Conservation (phyloP, 2,888 invertebrate genomes). For the Chloroclysta siterata region DNA sequence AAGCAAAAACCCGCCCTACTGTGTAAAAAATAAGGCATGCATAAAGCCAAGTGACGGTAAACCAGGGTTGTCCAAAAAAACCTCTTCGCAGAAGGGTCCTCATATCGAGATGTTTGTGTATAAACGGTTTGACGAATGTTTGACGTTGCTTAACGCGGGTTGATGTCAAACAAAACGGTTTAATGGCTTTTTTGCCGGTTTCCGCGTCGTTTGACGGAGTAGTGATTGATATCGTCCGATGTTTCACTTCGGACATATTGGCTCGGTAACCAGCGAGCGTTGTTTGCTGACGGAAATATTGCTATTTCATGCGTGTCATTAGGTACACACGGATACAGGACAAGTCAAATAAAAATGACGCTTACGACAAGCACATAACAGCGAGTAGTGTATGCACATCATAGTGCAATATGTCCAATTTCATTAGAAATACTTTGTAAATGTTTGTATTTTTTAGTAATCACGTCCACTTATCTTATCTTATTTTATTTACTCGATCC, state of each 20-base stretch:
- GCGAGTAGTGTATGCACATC: too few relatives aligned
- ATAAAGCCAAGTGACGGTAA: neutral
- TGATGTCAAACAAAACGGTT: conserved; percentile 48
- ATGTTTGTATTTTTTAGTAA: too few relatives aligned
- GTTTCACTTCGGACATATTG: conserved; percentile 27
- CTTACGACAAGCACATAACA: too few relatives aligned
- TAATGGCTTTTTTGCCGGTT: conserved; percentile 49
- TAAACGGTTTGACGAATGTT: conserved; percentile 63
- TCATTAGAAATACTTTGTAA: too few relatives aligned
- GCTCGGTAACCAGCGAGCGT: neutral
- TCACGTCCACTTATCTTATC: too few relatives aligned
- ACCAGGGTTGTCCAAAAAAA: conserved; percentile 46
- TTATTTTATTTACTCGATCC: too few relatives aligned
- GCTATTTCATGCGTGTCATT: conserved; percentile 24
- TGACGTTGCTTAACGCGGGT: conserved; percentile 47
- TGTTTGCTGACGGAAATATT: conserved; percentile 22
- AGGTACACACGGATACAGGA: neutral
- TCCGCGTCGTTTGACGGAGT: conserved; percentile 35
- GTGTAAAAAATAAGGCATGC: conserved; percentile 21
- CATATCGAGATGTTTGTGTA: conserved; percentile 58
- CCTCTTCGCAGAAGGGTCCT: conserved; percentile 55
- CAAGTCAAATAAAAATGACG: too few relatives aligned
- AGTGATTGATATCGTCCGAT: conserved; percentile 38
- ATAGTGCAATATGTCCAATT: too few relatives aligned
- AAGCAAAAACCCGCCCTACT: conserved; percentile 34